Evolutionary conservation across 2,888 invertebrate genomes (phyloP).

Genomic region (Lithophane semibrunnea): DNA sequence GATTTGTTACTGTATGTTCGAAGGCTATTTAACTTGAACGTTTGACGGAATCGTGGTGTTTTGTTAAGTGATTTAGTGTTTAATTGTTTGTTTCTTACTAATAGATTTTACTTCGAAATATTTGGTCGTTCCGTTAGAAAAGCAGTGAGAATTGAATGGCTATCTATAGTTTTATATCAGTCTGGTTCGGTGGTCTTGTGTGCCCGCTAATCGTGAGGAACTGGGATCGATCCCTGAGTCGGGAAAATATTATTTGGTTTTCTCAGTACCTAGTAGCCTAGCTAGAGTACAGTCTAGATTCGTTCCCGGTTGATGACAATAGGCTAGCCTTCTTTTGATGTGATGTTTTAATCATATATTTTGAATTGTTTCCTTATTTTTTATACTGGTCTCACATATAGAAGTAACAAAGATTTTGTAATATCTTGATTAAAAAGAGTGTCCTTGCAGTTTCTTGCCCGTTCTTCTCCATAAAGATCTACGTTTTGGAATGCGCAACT

Average conservation of each 20-base stretch:
- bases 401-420: too few relatives aligned
- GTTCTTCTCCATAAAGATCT: too few relatives aligned
- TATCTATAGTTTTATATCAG: not conserved
- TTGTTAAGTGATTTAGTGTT: constrained; percentile 59
- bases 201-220: not conserved
- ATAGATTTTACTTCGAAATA: constrained; percentile 50
- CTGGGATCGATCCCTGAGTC: not conserved
- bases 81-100: constrained; percentile 58
- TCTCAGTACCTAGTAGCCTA: not conserved
- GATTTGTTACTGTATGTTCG: constrained; percentile 68
- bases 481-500: too few relatives aligned
- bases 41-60: constrained; percentile 59
- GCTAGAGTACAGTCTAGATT: not conserved
- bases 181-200: not conserved
- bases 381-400: too few relatives aligned
- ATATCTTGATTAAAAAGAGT: too few relatives aligned
- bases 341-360: too few relatives aligned
- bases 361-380: too few relatives aligned
- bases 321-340: not conserved
- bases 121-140: constrained; percentile 22
- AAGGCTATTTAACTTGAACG: constrained; percentile 61
- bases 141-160: not conserved
- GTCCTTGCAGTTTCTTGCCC: too few relatives aligned
- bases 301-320: too few relatives aligned
- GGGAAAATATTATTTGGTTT: not conserved